These are phyloP conservation scores for Corydoras sp. DNA, from an alignment of 2,113 vertebrate genomes.

Conservation along the genomic window DNA sequence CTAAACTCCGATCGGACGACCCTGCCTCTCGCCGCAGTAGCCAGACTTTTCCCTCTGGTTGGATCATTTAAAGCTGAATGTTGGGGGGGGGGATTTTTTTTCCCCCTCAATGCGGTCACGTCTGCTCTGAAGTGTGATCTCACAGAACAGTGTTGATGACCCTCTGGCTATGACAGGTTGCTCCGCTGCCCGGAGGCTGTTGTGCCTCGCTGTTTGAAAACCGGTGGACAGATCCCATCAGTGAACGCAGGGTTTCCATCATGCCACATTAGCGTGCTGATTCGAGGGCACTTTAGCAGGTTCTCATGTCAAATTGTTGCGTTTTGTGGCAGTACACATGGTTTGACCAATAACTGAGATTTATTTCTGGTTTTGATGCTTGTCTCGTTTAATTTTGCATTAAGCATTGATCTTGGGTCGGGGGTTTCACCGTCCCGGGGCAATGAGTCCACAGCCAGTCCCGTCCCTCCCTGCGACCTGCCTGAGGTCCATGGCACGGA, in stretches of 20 bases:
- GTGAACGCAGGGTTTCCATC: constrained; percentile 9
- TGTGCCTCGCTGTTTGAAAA: constrained; percentile 12
- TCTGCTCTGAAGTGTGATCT: no score
- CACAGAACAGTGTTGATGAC: neutral
- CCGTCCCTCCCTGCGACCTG: no score
- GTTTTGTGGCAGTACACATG: neutral
- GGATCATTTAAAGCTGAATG: constrained; percentile 29
- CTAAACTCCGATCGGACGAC: neutral
- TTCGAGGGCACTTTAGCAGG: neutral
- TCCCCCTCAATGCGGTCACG: neutral
- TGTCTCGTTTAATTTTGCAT: no score
- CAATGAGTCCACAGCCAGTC: no score
- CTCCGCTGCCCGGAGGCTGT: constrained; percentile 22
- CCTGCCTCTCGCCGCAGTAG: neutral
- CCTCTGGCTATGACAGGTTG: constrained; percentile 45
- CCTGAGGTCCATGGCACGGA: no score
- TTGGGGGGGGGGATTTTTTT: neutral
- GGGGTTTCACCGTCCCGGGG: no score
- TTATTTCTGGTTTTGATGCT: no score
- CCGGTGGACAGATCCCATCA: constrained; percentile 25
- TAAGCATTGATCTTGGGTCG: no score
- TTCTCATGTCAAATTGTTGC: neutral
- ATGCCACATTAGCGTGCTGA: constrained; percentile 1
- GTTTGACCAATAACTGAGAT: no score
- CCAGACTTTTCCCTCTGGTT: neutral